These are phyloP conservation scores for Echinometra lucunter DNA, from an alignment of 53 echinoderm and acorn worm species.

Conservation along the genomic window DNA sequence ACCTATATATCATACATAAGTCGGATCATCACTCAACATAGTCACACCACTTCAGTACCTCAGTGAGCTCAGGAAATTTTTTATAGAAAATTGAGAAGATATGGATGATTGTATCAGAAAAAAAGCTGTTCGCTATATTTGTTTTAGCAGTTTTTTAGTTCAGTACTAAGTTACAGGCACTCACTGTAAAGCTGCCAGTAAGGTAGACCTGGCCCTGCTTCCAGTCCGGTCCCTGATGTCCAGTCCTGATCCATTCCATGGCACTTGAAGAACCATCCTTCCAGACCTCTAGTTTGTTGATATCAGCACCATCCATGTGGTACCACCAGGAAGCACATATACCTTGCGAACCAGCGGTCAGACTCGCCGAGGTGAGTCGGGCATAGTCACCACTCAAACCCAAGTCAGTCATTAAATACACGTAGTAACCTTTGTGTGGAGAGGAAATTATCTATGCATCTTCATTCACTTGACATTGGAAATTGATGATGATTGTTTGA, in stretches of 20 bases:
- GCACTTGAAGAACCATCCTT: slow-evolving; percentile 33
- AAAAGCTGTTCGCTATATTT: too few relatives aligned
- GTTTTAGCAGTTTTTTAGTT: too few relatives aligned
- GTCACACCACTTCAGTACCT: too few relatives aligned
- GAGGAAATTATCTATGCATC: too few relatives aligned
- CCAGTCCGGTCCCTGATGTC: slow-evolving; percentile 81
- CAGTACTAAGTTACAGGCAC: too few relatives aligned
- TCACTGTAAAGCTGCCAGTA: slow-evolving; percentile 43
- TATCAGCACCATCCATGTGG: slow-evolving; percentile 84
- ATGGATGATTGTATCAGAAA: too few relatives aligned
- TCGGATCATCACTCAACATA: too few relatives aligned
- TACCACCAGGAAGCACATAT: slow-evolving; percentile 84
- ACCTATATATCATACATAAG: too few relatives aligned
- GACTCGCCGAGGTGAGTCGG: slow-evolving; percentile 59
- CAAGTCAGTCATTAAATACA: slow-evolving; percentile 71
- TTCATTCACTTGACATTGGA: too few relatives aligned
- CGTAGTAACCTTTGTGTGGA: slow-evolving; percentile 73
- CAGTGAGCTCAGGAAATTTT: too few relatives aligned
- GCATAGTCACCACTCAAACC: slow-evolving; percentile 69
- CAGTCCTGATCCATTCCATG: slow-evolving; percentile 71
- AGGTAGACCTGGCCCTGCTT: slow-evolving; percentile 77
- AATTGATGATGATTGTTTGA: too few relatives aligned
- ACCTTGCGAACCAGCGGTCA: slow-evolving; percentile 62
- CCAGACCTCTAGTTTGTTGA: slow-evolving; percentile 74
- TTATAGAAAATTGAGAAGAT: too few relatives aligned